Evolutionary conservation across 2,888 invertebrate species (phyloP).

Genomic region (Lamellibrachia columna): DNA sequence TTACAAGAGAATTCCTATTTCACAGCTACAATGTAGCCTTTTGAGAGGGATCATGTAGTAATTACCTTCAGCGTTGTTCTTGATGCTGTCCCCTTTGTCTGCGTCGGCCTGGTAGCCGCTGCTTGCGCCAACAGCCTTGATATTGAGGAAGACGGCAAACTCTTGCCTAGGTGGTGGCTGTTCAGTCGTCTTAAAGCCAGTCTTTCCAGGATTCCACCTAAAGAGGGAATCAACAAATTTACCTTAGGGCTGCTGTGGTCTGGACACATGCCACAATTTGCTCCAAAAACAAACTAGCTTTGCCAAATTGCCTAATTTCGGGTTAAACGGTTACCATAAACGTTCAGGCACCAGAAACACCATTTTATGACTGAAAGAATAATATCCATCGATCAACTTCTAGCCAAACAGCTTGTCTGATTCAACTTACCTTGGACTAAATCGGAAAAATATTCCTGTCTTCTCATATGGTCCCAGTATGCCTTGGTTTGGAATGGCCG

Average conservation of each 20-base stretch:
- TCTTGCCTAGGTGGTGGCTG: slow-evolving; percentile 62
- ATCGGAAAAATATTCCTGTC: slow-evolving; percentile 62
- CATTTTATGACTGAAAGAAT: too few species aligned
- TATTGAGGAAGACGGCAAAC: slow-evolving; percentile 63
- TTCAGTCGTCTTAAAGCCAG: slow-evolving; percentile 59
- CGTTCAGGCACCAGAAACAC: too few species aligned
- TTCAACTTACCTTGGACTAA: slow-evolving; percentile 61
- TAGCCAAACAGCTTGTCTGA: too few species aligned
- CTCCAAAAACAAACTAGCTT: too few species aligned
- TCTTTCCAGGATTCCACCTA: slow-evolving; percentile 60
- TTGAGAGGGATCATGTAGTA: not conserved
- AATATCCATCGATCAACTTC: too few species aligned
- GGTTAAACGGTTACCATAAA: too few species aligned
- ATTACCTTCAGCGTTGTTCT: not conserved
- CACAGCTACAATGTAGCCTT: too few species aligned
- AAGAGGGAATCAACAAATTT: not conserved
- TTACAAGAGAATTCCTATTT: too few species aligned
- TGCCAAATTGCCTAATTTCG: too few species aligned
- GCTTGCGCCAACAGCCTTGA: slow-evolving; percentile 63
- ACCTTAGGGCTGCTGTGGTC: too few species aligned
- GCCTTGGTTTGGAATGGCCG: slow-evolving; percentile 64
- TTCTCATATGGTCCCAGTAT: slow-evolving; percentile 63
- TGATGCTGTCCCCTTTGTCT: not conserved
- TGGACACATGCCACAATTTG: too few species aligned
- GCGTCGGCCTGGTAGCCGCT: slow-evolving; percentile 43